Evolutionary conservation across 2,888 invertebrate genomes (phyloP), one percentile per base, ranked within the genome.

Genomic region (Aricia artaxerxes): DNA sequence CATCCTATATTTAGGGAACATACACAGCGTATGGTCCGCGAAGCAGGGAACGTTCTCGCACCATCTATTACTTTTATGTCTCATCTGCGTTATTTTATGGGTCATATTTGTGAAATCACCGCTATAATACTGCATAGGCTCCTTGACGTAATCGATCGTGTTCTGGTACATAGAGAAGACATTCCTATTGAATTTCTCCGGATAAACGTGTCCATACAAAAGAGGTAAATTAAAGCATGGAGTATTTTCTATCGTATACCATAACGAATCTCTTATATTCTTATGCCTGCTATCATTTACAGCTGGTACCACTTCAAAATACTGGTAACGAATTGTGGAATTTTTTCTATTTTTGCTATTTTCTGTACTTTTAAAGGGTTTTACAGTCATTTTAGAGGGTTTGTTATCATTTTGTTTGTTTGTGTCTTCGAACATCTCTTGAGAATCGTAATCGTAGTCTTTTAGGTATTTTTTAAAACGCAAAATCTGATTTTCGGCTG

Each of bases 21-120:
- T 83, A 82, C 94, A 94, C n/a, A 93, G 87, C 1, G 91, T 92
- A 82, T 94, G 93, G 83, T 94, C 94, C 7, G 90, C 93, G 81
- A 88, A 94, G 80, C 94, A 94, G 11, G 94, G 94, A 72, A 87
- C 84, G 11, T 85, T 85, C 57, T 84, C 85, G 84, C 94, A 94
- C 94, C 94, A 94, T 82, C 90, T 92, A 82, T 92, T 93, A 40
- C 80, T 40, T 64, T 80, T 73, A 72, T 80, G 82, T 76, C 31
- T 53, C 11, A 53, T 49, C 31, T 16, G 24, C 13, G 53, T 35
- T 31, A 16, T 76, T 13, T 53, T 53, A 35, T 69, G 13, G 69
- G 69, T 69, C 69, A 69, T 16, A 69, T 69, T 69, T 16, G 69
- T 38, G 38, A 69, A 69, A 35, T 69, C 69, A 35, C 35, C 75